Evolutionary conservation across 2,797 vertebrate genomes (phyloP).

Genomic region (Mallotus villosus): DNA sequence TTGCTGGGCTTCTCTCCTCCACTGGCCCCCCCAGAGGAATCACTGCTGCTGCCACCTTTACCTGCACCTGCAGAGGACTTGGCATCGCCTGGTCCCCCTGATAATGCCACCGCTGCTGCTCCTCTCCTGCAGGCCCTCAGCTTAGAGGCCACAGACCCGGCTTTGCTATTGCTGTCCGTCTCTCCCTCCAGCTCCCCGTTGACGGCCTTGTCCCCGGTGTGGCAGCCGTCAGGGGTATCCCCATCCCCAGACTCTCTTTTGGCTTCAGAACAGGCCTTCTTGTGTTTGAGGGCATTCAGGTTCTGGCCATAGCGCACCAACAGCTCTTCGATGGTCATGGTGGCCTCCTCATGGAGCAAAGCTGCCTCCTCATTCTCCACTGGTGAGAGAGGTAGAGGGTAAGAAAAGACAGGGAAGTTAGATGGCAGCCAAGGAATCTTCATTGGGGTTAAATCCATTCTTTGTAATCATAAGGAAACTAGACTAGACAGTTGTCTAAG

Average conservation of each 20-base stretch:
- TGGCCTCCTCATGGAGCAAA: slow-evolving; percentile 95
- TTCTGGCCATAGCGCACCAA: slow-evolving; percentile 93
- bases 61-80: slow-evolving; percentile 31
- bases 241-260: slow-evolving; percentile 68
- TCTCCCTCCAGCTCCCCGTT: slow-evolving; percentile 83
- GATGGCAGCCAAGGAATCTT: not conserved
- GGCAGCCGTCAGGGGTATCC: slow-evolving; percentile 61
- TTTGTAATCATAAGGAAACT: not conserved
- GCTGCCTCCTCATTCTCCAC: slow-evolving; percentile 97
- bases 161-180: slow-evolving; percentile 79
- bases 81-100: slow-evolving; percentile 38
- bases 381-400: slow-evolving; percentile 48
- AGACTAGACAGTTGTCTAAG: not conserved
- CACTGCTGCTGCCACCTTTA: slow-evolving; percentile 37
- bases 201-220: slow-evolving; percentile 64
- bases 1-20: slow-evolving; percentile 76
- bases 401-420: slow-evolving; percentile 16
- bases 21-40: slow-evolving; percentile 65
- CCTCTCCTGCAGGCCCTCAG: slow-evolving; percentile 71
- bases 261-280: slow-evolving; percentile 70
- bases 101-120: slow-evolving; percentile 27
- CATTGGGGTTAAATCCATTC: not conserved
- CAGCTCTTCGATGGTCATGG: slow-evolving; percentile 98
- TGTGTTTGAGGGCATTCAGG: slow-evolving; percentile 84
- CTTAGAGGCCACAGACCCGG: slow-evolving; percentile 67